phyloP scores from a whole-genome alignment of 1,140 invertebrate genomes.

The Lucilia cuprina region DNA sequence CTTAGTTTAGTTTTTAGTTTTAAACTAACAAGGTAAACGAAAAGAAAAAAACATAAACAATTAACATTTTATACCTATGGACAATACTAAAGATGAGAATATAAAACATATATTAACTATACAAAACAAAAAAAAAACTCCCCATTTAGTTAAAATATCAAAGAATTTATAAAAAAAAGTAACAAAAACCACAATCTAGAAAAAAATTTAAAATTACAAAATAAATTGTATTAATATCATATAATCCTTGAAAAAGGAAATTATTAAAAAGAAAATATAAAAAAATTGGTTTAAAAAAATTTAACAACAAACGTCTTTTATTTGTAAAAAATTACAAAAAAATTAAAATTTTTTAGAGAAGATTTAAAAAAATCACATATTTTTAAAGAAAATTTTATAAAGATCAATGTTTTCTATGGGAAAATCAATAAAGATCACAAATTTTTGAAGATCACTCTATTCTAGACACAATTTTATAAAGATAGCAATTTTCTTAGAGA shows the following conservation, averaged over 20 bases:
- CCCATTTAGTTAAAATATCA: neutral
- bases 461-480: too few relatives aligned
- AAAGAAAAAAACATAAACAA: neutral
- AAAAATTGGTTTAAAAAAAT: neutral
- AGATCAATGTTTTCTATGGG: too few relatives aligned
- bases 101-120: neutral
- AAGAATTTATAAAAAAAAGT: conserved; percentile 2
- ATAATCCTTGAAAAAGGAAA: too few relatives aligned
- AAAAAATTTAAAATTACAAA: neutral
- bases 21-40: neutral
- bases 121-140: neutral
- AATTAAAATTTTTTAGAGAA: too few relatives aligned
- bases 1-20: conserved; percentile 2
- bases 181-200: neutral
- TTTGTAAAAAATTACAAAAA: too few relatives aligned
- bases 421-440: too few relatives aligned
- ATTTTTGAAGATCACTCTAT: too few relatives aligned
- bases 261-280: neutral
- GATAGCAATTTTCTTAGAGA: too few relatives aligned
- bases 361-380: too few relatives aligned
- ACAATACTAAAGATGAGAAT: conserved; percentile 17
- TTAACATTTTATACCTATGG: conserved; percentile 31
- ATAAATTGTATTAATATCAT: neutral
- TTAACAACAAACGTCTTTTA: too few relatives aligned
- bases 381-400: too few relatives aligned